A percentile compares a stretch with the other conserved stretches of the same genome.
Evolutionary conservation across 92 coral and sea anemone species (phyloP).

Genomic region (Phenganax subtilis): DNA sequence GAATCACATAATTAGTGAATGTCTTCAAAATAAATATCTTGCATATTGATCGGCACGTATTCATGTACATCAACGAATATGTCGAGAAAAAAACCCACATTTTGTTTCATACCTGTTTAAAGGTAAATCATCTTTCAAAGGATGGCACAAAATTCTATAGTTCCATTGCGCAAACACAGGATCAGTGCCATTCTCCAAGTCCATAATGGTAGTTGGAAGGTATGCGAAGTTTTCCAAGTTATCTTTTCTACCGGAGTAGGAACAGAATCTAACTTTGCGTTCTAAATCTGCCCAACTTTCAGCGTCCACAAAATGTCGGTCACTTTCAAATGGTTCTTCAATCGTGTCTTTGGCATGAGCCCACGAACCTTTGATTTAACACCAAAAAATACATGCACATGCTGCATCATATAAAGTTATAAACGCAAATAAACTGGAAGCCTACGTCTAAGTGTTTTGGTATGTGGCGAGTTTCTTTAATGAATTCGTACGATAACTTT

Average conservation of each 20-base stretch:
- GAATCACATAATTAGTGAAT: too few species aligned
- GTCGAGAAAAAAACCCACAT: not conserved
- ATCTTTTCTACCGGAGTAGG: conserved; percentile 20
- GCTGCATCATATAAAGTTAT: too few species aligned
- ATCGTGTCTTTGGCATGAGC: conserved; percentile 6
- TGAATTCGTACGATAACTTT: too few species aligned
- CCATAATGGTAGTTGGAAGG: conserved; percentile 13
- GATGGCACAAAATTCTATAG: conserved; percentile 4
- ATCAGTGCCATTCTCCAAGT: conserved; percentile 49
- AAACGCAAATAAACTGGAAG: too few species aligned
- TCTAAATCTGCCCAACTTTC: conserved; percentile 2
- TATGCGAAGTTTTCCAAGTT: conserved; percentile 20
- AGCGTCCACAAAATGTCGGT: conserved; percentile 26
- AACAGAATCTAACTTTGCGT: conserved; percentile 8
- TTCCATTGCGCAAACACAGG: conserved; percentile 70
- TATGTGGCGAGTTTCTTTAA: too few species aligned
- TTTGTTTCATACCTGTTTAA: not conserved
- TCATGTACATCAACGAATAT: too few species aligned
- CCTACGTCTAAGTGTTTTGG: too few species aligned
- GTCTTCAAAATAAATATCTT: too few species aligned
- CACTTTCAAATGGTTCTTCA: conserved; percentile 26
- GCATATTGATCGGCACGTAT: too few species aligned
- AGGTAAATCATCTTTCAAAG: conserved; percentile 8
- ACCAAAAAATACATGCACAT: not conserved
- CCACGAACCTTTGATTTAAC: conserved; percentile 12